These are phyloP conservation scores for Stratiomys singularior DNA, from an alignment of 2,888 invertebrate species.

Conservation along the genomic window DNA sequence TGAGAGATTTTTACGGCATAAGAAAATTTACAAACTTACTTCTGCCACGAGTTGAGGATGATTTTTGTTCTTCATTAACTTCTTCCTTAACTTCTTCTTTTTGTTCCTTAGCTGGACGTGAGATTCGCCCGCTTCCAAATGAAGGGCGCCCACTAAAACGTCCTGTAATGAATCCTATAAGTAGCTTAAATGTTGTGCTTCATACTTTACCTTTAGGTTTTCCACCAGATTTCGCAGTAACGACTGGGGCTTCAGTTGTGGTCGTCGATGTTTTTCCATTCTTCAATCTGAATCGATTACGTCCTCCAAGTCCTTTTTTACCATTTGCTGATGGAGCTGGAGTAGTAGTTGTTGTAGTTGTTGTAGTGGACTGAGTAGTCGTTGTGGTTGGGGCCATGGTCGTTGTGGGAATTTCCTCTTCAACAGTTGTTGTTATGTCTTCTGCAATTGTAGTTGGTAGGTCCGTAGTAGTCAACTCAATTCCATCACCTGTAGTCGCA, in stretches of 20 bases:
- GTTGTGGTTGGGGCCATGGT: conserved; percentile 67
- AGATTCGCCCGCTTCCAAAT: conserved; percentile 60
- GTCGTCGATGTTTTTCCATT: conserved; percentile 57
- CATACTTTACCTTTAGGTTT: conserved; percentile 57
- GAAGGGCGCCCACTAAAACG: conserved; percentile 64
- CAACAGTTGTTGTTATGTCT: conserved; percentile 63
- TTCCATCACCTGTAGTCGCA: conserved; percentile 63
- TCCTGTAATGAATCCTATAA: conserved; percentile 58
- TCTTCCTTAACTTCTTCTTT: conserved; percentile 58
- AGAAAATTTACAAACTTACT: conserved; percentile 57
- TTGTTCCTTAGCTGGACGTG: conserved; percentile 59
- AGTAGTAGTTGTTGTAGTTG: conserved; percentile 66
- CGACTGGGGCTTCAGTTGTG: conserved; percentile 65
- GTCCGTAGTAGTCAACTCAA: conserved; percentile 59
- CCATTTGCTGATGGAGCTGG: conserved; percentile 65
- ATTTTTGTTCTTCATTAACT: conserved; percentile 59
- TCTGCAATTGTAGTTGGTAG: conserved; percentile 54
- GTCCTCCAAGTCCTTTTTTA: conserved; percentile 59
- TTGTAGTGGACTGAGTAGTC: conserved; percentile 69
- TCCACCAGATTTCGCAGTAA: conserved; percentile 59
- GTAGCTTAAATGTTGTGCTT: no score
- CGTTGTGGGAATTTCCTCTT: conserved; percentile 68
- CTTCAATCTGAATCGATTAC: conserved; percentile 62
- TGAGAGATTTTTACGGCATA: background rate
- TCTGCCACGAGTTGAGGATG: conserved; percentile 57